Evolutionary conservation across 2,888 invertebrate genomes (phyloP).

Genomic region (Acronicta psi): DNA sequence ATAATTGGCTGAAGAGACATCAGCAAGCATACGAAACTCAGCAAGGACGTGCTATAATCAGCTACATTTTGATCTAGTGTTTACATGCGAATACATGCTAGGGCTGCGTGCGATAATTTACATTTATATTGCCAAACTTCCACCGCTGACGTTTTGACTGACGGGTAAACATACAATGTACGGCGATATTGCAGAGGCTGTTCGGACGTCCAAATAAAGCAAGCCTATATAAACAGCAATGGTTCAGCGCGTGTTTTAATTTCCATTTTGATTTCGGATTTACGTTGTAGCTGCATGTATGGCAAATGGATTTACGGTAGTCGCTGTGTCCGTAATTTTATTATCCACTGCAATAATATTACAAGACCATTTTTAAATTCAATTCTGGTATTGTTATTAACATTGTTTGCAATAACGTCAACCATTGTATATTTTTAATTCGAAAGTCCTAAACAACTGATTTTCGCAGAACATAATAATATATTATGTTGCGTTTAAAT

Average conservation of each 20-base stretch:
- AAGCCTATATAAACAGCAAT: constrained; percentile 14
- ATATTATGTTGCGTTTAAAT: too few relatives aligned
- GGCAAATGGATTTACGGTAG: constrained; percentile 13
- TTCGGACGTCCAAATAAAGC: constrained; percentile 29
- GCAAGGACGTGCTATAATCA: not conserved
- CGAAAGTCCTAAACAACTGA: too few relatives aligned
- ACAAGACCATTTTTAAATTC: too few relatives aligned
- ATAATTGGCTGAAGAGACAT: too few relatives aligned
- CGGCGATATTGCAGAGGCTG: constrained; percentile 30
- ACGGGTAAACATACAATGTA: constrained; percentile 41
- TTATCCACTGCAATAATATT: not conserved
- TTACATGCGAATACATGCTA: constrained; percentile 13
- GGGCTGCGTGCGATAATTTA: constrained; percentile 45
- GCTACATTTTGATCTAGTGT: constrained; percentile 27
- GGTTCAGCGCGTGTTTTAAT: constrained; percentile 23
- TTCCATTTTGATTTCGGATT: constrained; percentile 29
- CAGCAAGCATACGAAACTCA: too few relatives aligned
- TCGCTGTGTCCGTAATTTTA: not conserved
- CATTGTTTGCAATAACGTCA: too few relatives aligned
- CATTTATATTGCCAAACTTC: constrained; percentile 58
- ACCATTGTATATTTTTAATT: too few relatives aligned
- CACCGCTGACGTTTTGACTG: constrained; percentile 54
- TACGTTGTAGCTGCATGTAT: constrained; percentile 3
- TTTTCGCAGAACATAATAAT: too few relatives aligned
- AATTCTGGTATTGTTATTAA: too few relatives aligned